Evolutionary conservation across 2,888 invertebrate species (phyloP).

Genomic region (Drosophila antonietae): DNA sequence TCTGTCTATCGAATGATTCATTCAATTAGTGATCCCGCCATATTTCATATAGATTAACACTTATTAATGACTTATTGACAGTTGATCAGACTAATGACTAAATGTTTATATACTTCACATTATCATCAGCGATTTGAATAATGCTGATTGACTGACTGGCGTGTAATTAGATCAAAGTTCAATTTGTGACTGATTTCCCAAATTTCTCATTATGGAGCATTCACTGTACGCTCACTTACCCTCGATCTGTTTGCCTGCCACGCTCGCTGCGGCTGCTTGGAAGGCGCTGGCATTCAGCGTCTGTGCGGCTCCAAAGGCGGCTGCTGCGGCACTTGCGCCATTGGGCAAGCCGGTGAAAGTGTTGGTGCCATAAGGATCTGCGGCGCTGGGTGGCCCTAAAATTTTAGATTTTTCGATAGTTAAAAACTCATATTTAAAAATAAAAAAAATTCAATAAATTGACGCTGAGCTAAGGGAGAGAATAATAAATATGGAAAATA

Average conservation of each 20-base stretch:
- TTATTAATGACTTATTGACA: background rate
- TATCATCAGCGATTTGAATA: background rate
- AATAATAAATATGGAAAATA: background rate
- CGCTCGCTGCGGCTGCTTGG: constrained; percentile 90
- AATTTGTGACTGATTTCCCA: too few species aligned
- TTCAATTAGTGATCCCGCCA: background rate
- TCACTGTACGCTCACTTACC: constrained; percentile 85
- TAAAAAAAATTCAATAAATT: constrained; percentile 1
- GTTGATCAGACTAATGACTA: background rate
- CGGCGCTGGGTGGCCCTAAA: constrained; percentile 86
- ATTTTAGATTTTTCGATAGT: constrained; percentile 18
- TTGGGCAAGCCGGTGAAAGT: constrained; percentile 84
- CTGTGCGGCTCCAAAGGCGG: constrained; percentile 82
- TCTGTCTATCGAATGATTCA: background rate
- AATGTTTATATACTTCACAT: background rate
- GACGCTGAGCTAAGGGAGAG: constrained; percentile 4
- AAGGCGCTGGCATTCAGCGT: constrained; percentile 87
- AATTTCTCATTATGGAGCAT: background rate
- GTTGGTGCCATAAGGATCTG: constrained; percentile 86
- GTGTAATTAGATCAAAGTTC: background rate
- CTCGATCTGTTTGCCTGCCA: constrained; percentile 96
- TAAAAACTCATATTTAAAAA: background rate
- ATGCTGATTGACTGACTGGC: background rate
- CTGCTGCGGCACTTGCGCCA: constrained; percentile 76
- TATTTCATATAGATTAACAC: background rate